Evolutionary conservation across 2,888 invertebrate genomes (phyloP), one percentile per base, ranked within the genome.

Genomic region (Aleiodes testaceus): DNA sequence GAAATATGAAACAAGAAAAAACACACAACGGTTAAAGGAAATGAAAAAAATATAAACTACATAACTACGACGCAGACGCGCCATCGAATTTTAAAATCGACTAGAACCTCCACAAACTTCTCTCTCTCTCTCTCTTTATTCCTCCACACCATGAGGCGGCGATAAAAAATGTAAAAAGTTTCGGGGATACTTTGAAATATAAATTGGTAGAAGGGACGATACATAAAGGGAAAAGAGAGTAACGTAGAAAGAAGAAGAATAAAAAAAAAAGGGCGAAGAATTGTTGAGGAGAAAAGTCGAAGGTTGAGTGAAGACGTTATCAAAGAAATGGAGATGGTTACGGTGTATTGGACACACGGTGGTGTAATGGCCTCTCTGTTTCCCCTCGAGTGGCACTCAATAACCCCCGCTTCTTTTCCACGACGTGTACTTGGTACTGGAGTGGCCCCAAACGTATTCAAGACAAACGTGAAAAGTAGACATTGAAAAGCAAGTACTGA

Each of bases 311-410:
- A 70, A 64, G 64, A 72, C 71, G 69, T 59, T 72, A 73, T 73
- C 73, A 74, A 75, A 75, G 73, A 73, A 72, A 73, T 72, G 73
- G 59, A 72, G 69, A 68, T 68, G 59, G 61, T 5, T n/a, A 44
- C 22, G 36, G 36, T 36, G 22, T 63, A 49, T 36, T 49, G 53
- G 44, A 64, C 44, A 44, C 44, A 66, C 30, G 50, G 36, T 18
- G 55, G 67, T 72, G 59, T 69, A 66, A 49, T 65, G 65, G 70
- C 66, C 65, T 47, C 73, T 70, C 66, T 72, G 42, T 42, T 64
- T 65, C 74, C 72, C 76, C 77, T 76, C 76, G 70, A 77, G 77
- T 75, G 73, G 69, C 52, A 53, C 70, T 65, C 59, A 59, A 59
- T 59, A 30, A n/a, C 22, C 22, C 26, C 63, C 53, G 69, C 66